phyloP scores from a whole-genome alignment of 2,888 invertebrate species.

The Leptopterna dolabrata region DNA sequence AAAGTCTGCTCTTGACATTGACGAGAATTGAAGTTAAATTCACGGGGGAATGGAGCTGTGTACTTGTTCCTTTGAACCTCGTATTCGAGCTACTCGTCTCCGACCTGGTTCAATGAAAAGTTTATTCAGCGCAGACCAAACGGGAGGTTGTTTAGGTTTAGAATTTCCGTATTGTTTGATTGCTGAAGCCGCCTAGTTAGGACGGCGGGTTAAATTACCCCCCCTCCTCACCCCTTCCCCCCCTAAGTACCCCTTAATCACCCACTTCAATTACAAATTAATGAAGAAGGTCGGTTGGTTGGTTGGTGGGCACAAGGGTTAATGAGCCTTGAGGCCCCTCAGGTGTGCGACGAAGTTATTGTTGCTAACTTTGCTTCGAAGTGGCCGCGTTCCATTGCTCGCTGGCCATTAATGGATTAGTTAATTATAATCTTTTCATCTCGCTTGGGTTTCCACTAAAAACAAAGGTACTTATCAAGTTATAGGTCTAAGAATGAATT shows the following conservation, averaged over 20 bases:
- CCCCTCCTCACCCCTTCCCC: neutral
- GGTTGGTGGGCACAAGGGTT: neutral
- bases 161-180: neutral
- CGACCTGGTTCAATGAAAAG: neutral
- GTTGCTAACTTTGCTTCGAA: neutral
- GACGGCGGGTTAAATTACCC: neutral
- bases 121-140: neutral
- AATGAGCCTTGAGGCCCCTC: neutral
- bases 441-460: no score
- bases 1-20: no score
- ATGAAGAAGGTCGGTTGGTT: neutral
- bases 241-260: neutral
- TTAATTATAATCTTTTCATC: no score
- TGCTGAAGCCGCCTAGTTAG: neutral
- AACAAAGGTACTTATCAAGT: no score
- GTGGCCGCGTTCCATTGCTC: neutral
- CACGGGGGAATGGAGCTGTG: neutral
- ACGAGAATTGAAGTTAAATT: no score
- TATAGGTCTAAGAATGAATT: no score
- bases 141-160: neutral
- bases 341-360: neutral
- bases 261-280: neutral
- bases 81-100: neutral
- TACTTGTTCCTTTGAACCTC: neutral
- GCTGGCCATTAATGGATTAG: neutral